Base-by-base conservation (phyloP, 2,888 invertebrate genomes). In the Eupeodes latifasciatus region DNA sequence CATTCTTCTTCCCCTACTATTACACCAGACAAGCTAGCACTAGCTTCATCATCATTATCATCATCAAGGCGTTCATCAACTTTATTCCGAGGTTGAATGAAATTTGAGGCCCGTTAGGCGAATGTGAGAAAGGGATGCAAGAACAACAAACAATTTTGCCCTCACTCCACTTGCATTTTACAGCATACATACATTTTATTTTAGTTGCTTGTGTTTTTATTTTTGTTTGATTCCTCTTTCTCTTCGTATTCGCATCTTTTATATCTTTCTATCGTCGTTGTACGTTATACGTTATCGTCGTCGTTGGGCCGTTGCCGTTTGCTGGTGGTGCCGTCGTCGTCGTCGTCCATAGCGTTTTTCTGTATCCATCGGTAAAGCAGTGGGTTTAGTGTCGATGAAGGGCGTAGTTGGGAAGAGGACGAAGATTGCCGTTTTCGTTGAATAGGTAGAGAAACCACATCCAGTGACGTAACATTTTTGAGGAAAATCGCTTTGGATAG, bases 121-220 rank as follows among this genome's bases (percentile, higher is more conserved):
- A 49, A 53, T 55, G 80, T 10, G 27, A 66, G 76, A 84, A 11
- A 5, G 88, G 72, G 88, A 88, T 67, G 59, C 61, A 88, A 75
- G 88, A 88, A 88, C 81, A 88, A 88, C 88, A 88, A 88, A 88
- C 88, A 88, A 81, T 84, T 27, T 88, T 87, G 71, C 77, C 19
- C 81, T 84, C 84, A 77, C 67, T 78, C 78, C 69, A 55, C 74
- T 85, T 71, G 81, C 44, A 49, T 57, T 44, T n/a, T 66, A 49
- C 66, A 66, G 27, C 19, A 66, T 40, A 57, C 47, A 40, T 14
- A 40, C 40, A 40, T 69, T 55, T 47, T 34, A 34, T 49, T 55
- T 64, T 14, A 19, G 67, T 74, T 80, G 57, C 34, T 27, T 85
- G 77, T 88, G 88, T 88, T 88, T 83, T 88, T 88, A 88, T 88